Base-by-base conservation (phyloP, 2,797 vertebrate genomes). In the Melanitta fusca region DNA sequence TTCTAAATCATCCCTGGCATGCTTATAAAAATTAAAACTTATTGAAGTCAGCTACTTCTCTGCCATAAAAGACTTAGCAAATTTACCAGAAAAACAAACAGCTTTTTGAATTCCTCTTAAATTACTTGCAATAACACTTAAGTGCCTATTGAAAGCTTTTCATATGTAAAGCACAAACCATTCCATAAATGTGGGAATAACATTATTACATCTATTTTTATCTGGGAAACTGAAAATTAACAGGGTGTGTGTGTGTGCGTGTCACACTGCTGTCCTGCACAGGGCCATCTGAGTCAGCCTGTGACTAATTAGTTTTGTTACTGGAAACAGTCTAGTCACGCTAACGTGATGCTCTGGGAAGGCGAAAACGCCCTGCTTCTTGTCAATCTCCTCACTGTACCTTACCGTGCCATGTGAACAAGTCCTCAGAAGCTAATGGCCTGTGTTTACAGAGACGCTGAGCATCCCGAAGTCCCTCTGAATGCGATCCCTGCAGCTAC, bases 171-270 rank as follows among this genome's bases (percentile, higher is more conserved):
- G 28, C 0, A 0, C 27, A 80, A 88, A 15, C 28, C 8, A 75
- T 72, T 86, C 74, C 11, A 56, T 56, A 88, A 81, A 86, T 73
- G 27, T 47, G 32, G 66, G 57, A 70, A 68, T 53, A 93, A 72
- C 18, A 73, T 60, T 30, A 61, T 10, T 82, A 36, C 56, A 78
- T 10, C 45, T 70, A 30, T 78, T 89, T 96, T 91, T 75, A 85
- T 38, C 66, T 57, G 47, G 62, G 51, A 92, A 89, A 56, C 41
- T 78, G 65, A 79, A 81, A 64, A 79, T 16, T 56, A 3, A 18
- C 7, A 68, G 45, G 53, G 61, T 0, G 32, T n/a, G 83, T 36
- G 39, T 4, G 1, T 4, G 22, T 69, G 32, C 0, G 0, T 70
- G 71, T 77, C 54, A 93, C 5, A 6, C n/a, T 0, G 4, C 53